phyloP scores from a whole-genome alignment of 2,113 vertebrate genomes.

The Platysternon megacephalum region DNA sequence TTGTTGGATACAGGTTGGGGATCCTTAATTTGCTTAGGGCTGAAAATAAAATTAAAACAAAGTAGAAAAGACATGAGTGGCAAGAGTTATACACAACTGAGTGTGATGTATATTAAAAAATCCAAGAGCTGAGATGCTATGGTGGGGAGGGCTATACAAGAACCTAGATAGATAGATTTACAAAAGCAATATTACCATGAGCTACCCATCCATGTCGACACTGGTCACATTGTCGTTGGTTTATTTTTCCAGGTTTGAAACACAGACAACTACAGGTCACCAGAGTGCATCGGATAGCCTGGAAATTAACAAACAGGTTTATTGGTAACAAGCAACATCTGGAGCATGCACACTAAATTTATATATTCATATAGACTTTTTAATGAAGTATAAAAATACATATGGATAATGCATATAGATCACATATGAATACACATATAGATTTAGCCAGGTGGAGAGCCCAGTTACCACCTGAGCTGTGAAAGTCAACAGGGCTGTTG shows the following conservation, averaged over 20 bases:
- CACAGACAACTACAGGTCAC: constrained; percentile 93
- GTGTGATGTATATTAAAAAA: background rate
- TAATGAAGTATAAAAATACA: background rate
- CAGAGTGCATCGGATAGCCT: constrained; percentile 96
- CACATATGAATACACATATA: background rate
- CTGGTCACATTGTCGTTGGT: constrained; percentile 93
- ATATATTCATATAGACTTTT: background rate
- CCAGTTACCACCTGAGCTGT: background rate
- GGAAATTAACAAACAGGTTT: constrained; percentile 58
- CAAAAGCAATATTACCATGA: constrained; percentile 85
- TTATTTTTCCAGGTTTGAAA: constrained; percentile 95
- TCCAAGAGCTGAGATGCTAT: background rate
- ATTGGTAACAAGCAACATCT: background rate
- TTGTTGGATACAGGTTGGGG: constrained; percentile 89
- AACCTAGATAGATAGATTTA: background rate
- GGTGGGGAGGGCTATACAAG: background rate
- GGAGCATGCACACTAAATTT: background rate
- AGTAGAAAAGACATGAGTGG: background rate
- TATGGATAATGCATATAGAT: background rate
- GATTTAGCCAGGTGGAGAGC: background rate
- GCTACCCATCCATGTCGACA: constrained; percentile 99
- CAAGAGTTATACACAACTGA: background rate
- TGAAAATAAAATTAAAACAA: constrained; percentile 73
- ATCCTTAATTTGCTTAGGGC: constrained; percentile 95
- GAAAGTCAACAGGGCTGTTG: background rate